Percentiles rank a stretch among this genome's conserved stretches.
Evolutionary conservation across 2,797 vertebrate species (phyloP).

Genomic region (Halcyon chelicuti): DNA sequence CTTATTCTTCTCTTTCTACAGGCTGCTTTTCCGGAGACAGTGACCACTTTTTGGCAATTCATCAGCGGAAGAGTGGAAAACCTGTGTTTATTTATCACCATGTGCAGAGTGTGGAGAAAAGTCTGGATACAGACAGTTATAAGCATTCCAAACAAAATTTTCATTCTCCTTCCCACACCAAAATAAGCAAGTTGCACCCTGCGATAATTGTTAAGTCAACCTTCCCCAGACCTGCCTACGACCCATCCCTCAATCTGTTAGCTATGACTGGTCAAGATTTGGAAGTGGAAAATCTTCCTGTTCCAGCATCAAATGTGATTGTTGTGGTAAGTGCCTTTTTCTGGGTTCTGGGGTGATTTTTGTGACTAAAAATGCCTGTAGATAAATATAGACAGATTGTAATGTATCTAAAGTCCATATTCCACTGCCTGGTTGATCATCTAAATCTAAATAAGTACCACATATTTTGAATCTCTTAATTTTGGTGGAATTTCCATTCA

Average conservation of each 20-base stretch:
- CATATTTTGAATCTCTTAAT: neutral
- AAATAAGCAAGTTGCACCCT: conserved; percentile 72
- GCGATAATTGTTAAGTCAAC: conserved; percentile 76
- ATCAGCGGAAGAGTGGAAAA: conserved; percentile 74
- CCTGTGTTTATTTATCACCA: conserved; percentile 79
- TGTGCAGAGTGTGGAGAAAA: conserved; percentile 78
- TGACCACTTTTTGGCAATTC: conserved; percentile 77
- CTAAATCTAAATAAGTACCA: neutral
- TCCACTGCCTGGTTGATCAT: neutral
- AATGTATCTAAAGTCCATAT: neutral
- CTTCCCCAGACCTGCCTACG: conserved; percentile 75
- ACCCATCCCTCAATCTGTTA: conserved; percentile 80
- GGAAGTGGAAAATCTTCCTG: conserved; percentile 82
- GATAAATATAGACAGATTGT: neutral
- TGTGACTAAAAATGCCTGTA: neutral
- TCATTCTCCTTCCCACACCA: conserved; percentile 55
- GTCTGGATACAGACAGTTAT: conserved; percentile 73
- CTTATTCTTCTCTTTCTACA: conserved; percentile 43
- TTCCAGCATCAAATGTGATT: conserved; percentile 79
- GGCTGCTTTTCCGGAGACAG: conserved; percentile 80
- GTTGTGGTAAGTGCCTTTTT: conserved; percentile 80
- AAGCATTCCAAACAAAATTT: conserved; percentile 74
- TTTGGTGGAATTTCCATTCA: neutral
- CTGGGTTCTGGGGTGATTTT: neutral
- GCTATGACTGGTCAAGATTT: conserved; percentile 76